phyloP scores from a whole-genome alignment of 2,797 vertebrate species.

The Paramormyrops hopkinsi region DNA sequence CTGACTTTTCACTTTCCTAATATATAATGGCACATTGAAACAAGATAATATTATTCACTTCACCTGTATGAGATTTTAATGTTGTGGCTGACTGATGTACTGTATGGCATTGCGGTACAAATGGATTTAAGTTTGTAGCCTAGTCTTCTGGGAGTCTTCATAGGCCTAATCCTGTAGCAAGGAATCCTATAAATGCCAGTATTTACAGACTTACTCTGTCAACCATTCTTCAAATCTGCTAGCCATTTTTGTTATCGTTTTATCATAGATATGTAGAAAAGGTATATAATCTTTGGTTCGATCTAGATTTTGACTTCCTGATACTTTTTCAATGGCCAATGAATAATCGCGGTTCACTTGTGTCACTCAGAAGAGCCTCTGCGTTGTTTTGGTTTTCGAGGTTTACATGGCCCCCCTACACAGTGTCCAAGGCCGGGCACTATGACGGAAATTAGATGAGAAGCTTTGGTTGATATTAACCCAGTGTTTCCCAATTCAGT shows the following conservation, averaged over 20 bases:
- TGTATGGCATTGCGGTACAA: not conserved
- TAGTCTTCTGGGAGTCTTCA: not conserved
- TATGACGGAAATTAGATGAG: not conserved
- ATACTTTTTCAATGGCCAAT: not conserved
- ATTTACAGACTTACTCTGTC: not conserved
- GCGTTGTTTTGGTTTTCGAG: not conserved
- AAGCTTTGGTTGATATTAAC: not conserved
- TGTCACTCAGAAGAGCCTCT: not conserved
- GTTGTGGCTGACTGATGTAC: not conserved
- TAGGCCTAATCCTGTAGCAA: not conserved
- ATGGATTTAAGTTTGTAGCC: not conserved
- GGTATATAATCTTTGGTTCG: not conserved
- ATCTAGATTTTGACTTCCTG: not conserved
- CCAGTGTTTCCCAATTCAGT: not conserved
- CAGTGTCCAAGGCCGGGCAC: not conserved
- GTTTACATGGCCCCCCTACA: not conserved
- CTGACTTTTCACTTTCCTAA: not conserved
- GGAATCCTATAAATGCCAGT: not conserved
- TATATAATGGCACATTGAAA: not conserved
- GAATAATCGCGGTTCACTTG: not conserved
- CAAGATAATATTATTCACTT: not conserved
- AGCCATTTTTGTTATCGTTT: not conserved
- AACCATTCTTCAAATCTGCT: not conserved
- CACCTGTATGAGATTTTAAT: not conserved
- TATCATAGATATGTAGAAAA: not conserved